Base-by-base conservation (phyloP, 2,113 vertebrate genomes). In the Takifugu bimaculatus region DNA sequence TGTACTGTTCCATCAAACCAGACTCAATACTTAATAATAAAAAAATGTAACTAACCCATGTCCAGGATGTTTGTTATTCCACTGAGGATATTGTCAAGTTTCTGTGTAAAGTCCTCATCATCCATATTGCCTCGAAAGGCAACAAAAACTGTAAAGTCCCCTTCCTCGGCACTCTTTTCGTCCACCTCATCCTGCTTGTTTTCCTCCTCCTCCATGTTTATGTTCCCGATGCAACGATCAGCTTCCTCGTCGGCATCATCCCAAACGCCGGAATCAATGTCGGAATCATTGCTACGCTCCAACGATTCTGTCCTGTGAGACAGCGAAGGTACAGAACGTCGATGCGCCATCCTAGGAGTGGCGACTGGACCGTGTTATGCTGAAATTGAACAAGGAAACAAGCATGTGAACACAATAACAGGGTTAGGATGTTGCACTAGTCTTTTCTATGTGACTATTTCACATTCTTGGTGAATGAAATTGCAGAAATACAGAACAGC, bases 81-180 rank as follows among this genome's bases (percentile, higher is more conserved):
- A 70, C 91, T 89, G 80, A 98, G 74, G 82, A 99, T 86, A 54
- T 54, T 80, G 58, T 93, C 88, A 32, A 98, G 92, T 81, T 97
- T 99, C 75, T 92, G 85, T 69, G 90, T 86, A 77, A 98, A 96
- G 82, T 99, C 94, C 72, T 88, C 90, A 83, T 99, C 97, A 26
- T 91, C 88, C 87, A 98, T 93, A 83, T 95, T 94, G 71, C 96
- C 96, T 88, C 92, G 92, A 81, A 99, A 97, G 74, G 95, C 92
- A 65, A 98, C 86, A 78, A 96, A 97, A 65, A 99, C 94, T 0
- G 90, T 97, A 53, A 93, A 93, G 80, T 91, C 85, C 70, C 87
- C 85, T 48, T 61, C 76, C 25, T 58, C 57, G 6, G 5, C 26
- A 14, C 29, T 3, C 26, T 13, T 51, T 68, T 63, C 74, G 51